These are phyloP conservation scores for Microcebus tavaratra DNA, from an alignment of 2,113 vertebrate species.

Conservation along the genomic window DNA sequence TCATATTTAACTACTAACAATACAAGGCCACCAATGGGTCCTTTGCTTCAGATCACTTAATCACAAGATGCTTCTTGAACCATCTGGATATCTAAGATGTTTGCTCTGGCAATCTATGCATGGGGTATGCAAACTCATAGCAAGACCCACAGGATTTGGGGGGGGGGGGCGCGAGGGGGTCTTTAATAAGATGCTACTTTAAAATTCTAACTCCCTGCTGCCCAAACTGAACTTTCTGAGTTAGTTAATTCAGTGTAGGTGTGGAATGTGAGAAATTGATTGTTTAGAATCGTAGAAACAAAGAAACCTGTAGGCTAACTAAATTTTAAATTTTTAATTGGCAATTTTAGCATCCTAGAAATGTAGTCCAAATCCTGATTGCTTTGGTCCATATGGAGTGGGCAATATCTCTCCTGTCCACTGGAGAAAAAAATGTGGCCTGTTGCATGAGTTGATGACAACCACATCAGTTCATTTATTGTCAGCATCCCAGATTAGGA, in stretches of 20 bases:
- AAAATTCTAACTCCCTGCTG: background rate
- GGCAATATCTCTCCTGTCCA: too few species aligned
- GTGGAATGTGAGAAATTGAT: background rate
- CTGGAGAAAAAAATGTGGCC: background rate
- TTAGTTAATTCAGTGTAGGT: background rate
- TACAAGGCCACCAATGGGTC: constrained; percentile 57
- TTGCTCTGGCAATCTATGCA: background rate
- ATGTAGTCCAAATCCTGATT: background rate
- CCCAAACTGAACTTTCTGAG: background rate
- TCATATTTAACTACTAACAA: constrained; percentile 52
- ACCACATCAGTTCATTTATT: background rate
- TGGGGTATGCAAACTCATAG: background rate
- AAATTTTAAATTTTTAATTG: background rate
- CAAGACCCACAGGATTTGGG: background rate
- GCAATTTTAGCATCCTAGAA: background rate
- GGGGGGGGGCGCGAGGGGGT: background rate
- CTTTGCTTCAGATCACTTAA: constrained; percentile 63
- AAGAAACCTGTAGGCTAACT: background rate
- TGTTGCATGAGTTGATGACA: background rate
- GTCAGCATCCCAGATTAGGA: background rate
- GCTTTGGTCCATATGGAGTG: background rate
- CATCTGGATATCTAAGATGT: constrained; percentile 68
- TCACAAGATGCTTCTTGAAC: constrained; percentile 57
- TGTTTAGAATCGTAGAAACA: background rate
- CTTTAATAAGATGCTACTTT: background rate